Conservation (phyloP, 2,888 invertebrate species). For the Nebria salina region DNA sequence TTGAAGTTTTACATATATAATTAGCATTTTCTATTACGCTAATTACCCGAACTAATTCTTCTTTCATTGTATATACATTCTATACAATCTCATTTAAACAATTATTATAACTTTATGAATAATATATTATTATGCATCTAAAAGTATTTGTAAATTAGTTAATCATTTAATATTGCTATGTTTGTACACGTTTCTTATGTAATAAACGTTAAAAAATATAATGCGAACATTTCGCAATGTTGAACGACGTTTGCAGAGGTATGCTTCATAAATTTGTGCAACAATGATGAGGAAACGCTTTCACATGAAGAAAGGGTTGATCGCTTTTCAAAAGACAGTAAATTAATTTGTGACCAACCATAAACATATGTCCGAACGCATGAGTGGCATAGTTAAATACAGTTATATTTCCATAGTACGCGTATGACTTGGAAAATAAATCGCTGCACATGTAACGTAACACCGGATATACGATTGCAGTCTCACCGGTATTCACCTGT, state of each 20-base stretch:
- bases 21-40: neutral
- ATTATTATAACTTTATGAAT: neutral
- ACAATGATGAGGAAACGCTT: conserved; percentile 35
- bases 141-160: neutral
- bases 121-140: neutral
- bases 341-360: conserved; percentile 1
- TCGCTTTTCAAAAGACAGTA: conserved; percentile 11
- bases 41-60: neutral
- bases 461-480: conserved; percentile 36
- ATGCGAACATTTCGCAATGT: conserved; percentile 28
- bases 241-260: conserved; percentile 20
- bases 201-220: conserved; percentile 6
- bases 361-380: neutral
- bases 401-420: neutral
- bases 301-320: conserved; percentile 41
- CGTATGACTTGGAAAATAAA: neutral
- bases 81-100: neutral
- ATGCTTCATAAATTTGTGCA: conserved; percentile 28
- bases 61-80: neutral
- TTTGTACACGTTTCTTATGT: conserved; percentile 20
- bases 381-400: neutral
- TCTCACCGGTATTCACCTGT: conserved; percentile 27
- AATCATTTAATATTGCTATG: neutral
- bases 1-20: too few relatives aligned
- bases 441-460: conserved; percentile 13